Evolutionary conservation across 2,797 vertebrate genomes (phyloP).

Genomic region (Lepilemur ruficaudatus): DNA sequence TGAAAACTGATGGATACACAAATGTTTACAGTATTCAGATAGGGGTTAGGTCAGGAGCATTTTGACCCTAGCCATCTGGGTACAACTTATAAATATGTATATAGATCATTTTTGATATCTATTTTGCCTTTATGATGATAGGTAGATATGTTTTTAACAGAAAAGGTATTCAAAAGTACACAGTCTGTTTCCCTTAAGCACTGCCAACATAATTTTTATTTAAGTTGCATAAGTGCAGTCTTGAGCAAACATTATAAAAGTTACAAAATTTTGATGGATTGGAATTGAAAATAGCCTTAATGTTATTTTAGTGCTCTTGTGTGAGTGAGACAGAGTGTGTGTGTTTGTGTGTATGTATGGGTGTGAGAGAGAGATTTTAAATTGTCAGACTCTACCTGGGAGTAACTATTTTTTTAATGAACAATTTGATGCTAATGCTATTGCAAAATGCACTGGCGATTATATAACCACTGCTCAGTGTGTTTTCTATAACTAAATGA

Average conservation of each 20-base stretch:
- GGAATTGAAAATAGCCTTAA: constrained; percentile 26
- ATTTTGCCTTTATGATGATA: constrained; percentile 9
- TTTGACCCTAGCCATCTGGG: constrained; percentile 8
- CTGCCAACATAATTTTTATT: constrained; percentile 50
- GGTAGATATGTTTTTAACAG: background rate
- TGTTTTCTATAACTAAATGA: constrained; percentile 23
- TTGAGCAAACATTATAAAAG: constrained; percentile 30
- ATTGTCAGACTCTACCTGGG: background rate
- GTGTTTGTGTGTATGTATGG: background rate
- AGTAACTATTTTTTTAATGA: constrained; percentile 14
- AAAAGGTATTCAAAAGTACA: background rate
- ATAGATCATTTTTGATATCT: background rate
- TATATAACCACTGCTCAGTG: background rate
- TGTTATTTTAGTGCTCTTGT: background rate
- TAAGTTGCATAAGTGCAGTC: constrained; percentile 23
- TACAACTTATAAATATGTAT: constrained; percentile 61
- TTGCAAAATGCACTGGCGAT: background rate
- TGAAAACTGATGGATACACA: background rate
- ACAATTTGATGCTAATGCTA: background rate
- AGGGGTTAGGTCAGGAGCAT: background rate
- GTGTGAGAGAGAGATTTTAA: background rate
- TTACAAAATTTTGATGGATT: constrained; percentile 32
- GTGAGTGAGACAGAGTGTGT: background rate
- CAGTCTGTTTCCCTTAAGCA: background rate
- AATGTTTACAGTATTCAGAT: background rate